These are phyloP conservation scores for Ptilorrhoa leucosticta DNA, from an alignment of 2,113 vertebrate genomes.

Conservation along the genomic window DNA sequence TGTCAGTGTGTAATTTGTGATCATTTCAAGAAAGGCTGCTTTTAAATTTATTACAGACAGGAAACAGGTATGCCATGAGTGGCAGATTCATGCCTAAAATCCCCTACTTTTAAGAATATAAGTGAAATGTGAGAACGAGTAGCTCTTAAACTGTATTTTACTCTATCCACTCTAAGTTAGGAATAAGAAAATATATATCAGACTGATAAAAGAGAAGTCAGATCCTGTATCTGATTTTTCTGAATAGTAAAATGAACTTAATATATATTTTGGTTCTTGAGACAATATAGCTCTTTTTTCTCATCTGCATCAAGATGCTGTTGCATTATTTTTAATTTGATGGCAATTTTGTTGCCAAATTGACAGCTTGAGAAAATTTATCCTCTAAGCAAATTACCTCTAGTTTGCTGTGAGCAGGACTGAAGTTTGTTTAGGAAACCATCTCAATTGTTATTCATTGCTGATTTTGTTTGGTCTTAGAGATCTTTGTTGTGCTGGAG, in stretches of 20 bases:
- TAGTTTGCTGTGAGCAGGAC: not conserved
- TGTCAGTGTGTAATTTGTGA: not conserved
- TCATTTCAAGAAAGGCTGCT: not conserved
- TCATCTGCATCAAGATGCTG: not conserved
- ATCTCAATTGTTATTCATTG: not conserved
- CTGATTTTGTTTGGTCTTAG: not conserved
- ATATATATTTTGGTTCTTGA: not conserved
- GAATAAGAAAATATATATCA: not conserved
- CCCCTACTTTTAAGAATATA: not conserved
- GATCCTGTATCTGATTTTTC: not conserved
- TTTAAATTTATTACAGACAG: not conserved
- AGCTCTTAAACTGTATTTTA: not conserved
- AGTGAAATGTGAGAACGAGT: not conserved
- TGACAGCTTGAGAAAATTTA: not conserved
- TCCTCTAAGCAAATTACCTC: not conserved
- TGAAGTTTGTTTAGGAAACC: not conserved
- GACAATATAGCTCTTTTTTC: not conserved
- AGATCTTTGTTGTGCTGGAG: not conserved
- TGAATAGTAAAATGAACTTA: not conserved
- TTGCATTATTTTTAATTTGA: not conserved
- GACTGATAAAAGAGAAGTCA: not conserved
- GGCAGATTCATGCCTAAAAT: not conserved
- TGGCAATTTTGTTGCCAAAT: not conserved
- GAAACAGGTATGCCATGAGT: not conserved
- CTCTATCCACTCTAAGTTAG: not conserved